A percentile compares a stretch with the other conserved stretches of the same genome.
Evolutionary conservation across 2,888 invertebrate species (phyloP).

Genomic region (Formica aserva): DNA sequence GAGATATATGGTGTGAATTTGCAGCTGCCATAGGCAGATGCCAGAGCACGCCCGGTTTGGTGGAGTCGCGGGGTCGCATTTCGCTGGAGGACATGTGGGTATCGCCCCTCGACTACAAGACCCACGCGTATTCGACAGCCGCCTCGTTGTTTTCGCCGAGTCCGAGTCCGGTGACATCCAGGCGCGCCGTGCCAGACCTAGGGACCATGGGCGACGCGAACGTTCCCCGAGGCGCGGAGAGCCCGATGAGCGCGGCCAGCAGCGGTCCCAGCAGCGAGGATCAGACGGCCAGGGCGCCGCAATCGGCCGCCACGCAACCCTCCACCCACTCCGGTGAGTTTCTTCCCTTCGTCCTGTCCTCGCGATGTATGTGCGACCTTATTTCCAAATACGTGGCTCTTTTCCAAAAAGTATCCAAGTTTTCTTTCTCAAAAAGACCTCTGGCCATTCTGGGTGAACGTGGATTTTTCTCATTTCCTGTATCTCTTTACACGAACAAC

Average conservation of each 20-base stretch:
- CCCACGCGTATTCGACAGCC: slow-evolving; percentile 75
- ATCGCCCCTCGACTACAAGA: slow-evolving; percentile 86
- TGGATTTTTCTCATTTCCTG: not conserved
- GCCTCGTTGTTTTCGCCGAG: slow-evolving; percentile 84
- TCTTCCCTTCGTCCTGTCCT: not conserved
- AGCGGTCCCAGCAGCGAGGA: slow-evolving; percentile 85
- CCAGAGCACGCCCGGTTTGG: slow-evolving; percentile 97
- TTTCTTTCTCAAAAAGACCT: not conserved
- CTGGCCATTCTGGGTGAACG: not conserved
- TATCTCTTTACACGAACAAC: not conserved
- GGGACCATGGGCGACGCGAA: slow-evolving; percentile 63
- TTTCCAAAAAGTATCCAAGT: not conserved
- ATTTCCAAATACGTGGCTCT: slow-evolving; percentile 2
- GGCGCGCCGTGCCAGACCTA: slow-evolving; percentile 67
- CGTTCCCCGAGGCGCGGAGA: slow-evolving; percentile 78
- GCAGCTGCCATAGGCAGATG: slow-evolving; percentile 97
- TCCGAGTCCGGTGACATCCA: slow-evolving; percentile 81
- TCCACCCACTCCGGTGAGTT: slow-evolving; percentile 76
- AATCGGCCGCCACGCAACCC: slow-evolving; percentile 85
- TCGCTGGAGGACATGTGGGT: slow-evolving; percentile 95
- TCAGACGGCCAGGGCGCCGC: slow-evolving; percentile 81
- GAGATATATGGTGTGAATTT: slow-evolving; percentile 69
- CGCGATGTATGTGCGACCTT: not conserved
- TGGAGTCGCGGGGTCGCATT: slow-evolving; percentile 96
- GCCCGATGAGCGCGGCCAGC: slow-evolving; percentile 83